phyloP scores from a whole-genome alignment of 2,888 invertebrate species.

The Caenorhabditis sinica region DNA sequence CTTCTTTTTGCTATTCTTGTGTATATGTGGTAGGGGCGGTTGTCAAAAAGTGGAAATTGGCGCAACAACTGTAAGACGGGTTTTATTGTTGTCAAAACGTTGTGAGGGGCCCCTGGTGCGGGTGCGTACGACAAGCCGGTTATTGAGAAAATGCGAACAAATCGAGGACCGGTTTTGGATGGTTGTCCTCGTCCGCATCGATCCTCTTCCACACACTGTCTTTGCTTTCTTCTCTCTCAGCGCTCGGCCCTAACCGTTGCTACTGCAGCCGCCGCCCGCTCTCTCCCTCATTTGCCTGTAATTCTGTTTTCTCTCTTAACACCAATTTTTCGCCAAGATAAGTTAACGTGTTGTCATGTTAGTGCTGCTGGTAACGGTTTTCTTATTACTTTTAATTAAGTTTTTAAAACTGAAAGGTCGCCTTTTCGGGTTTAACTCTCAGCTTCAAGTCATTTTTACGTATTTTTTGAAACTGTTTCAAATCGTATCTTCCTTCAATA shows the following conservation, averaged over 20 bases:
- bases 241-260: conserved; percentile 14
- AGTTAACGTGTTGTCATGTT: too few species aligned
- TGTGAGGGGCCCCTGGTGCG: conserved; percentile 36
- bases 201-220: conserved; percentile 51
- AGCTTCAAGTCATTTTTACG: too few species aligned
- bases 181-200: conserved; percentile 18
- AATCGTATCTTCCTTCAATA: background rate
- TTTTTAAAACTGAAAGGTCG: too few species aligned
- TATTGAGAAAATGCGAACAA: conserved; percentile 68
- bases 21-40: conserved; percentile 15
- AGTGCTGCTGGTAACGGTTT: too few species aligned
- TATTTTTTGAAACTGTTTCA: background rate
- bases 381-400: background rate
- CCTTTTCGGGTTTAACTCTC: too few species aligned
- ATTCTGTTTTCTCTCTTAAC: conserved; percentile 11
- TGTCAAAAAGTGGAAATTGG: conserved; percentile 52
- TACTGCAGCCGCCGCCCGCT: conserved; percentile 5
- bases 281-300: conserved; percentile 41
- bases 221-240: conserved; percentile 41
- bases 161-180: conserved; percentile 68
- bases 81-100: conserved; percentile 65
- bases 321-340: background rate
- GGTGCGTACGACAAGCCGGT: conserved; percentile 63
- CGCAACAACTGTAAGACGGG: conserved; percentile 62
- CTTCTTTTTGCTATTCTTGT: too few species aligned